Base-by-base conservation (phyloP, 2,113 vertebrate genomes). In the Hassar affinis region DNA sequence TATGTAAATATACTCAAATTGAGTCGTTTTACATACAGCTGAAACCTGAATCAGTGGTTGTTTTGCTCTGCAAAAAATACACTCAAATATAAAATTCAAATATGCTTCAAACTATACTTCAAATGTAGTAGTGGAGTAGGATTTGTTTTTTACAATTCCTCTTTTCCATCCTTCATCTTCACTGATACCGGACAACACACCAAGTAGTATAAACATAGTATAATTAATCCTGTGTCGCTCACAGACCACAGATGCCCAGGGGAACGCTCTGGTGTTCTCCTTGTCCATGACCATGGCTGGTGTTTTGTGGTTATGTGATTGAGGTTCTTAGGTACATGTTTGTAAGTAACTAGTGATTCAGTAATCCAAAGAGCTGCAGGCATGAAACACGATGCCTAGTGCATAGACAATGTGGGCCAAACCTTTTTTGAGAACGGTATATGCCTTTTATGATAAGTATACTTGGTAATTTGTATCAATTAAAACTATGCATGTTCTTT, bases 261-360 rank as follows among this genome's bases (percentile, higher is more conserved):
- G 85, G 89, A 86, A 88, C 81, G 74, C 89, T 91, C 85, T 88
- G 86, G 84, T 88, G 87, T 85, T 91, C 85, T 78, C 38, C 57
- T 79, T 81, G 87, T 42, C 38, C 71, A 52, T 57, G 49, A 79
- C 72, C 82, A 87, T 90, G 57, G 42, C 45, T 68, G 17, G 30
- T 33, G 42, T 83, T 84, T 61, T 38, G 68, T 47, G 22, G 68
- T 86, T 86, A 88, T 83, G 47, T 51, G 76, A 86, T 66, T 35
- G 59, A 62, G 30, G 51, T 77, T 86, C 78, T 47, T 61, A 79
- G 87, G 12, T 47, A 49, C 54, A 66, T 84, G 64, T 83, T 81
- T 87, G 84, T 79, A 71, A 85, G 77, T 83, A 81, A 87, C 49
- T 85, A 64, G n/a, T 84, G 74, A 78, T 77, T 81, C 54, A 71